Conservation (phyloP, 2,113 vertebrate genomes). For the Tichodroma muraria region DNA sequence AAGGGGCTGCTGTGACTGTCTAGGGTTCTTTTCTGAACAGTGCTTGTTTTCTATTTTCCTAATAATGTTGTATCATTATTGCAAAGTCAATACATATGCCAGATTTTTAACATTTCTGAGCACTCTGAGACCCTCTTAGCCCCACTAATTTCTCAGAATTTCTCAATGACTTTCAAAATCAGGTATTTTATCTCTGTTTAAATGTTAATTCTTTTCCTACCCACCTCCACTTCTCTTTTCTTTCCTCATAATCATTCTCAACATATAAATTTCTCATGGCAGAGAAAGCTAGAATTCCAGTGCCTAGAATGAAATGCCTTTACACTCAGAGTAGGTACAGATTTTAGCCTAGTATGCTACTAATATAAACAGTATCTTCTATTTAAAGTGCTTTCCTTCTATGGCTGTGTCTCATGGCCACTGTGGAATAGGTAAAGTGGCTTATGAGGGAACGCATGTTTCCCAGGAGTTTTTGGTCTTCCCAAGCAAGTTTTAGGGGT, state of each 20-base stretch:
- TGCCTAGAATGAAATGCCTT: neutral
- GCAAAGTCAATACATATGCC: neutral
- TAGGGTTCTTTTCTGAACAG: neutral
- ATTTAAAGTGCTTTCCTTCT: neutral
- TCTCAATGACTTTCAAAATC: neutral
- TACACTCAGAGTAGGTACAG: neutral
- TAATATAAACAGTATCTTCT: neutral
- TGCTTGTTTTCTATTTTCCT: neutral
- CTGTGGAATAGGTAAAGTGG: neutral
- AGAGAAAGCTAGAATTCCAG: neutral
- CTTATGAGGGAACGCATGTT: rapidly evolving
- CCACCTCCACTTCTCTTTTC: neutral
- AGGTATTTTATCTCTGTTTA: neutral
- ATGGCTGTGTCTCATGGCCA: too few species aligned
- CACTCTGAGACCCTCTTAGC: neutral
- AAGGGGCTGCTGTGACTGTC: neutral
- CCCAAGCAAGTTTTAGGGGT: neutral
- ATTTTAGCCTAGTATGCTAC: neutral
- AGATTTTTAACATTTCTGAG: neutral
- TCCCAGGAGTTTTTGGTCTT: neutral
- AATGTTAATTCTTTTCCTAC: neutral
- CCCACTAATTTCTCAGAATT: neutral
- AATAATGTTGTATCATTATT: neutral
- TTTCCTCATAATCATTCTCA: neutral
- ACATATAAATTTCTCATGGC: neutral